Evolutionary conservation across 2,113 vertebrate genomes (phyloP), one percentile per base, ranked within the genome.

Genomic region (Mixornis gularis): DNA sequence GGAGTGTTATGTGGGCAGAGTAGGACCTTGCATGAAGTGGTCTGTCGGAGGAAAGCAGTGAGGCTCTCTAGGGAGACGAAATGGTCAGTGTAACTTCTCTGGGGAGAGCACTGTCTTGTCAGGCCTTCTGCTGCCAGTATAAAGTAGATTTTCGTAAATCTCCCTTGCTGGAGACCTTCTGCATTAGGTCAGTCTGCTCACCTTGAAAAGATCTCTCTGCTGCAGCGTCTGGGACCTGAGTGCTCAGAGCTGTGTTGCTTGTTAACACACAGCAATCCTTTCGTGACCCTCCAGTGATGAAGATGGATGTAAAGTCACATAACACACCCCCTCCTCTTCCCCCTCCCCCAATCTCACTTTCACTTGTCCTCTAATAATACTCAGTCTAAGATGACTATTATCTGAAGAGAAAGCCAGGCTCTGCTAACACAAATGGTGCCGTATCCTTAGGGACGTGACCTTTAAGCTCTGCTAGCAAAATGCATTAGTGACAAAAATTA

Each of bases 161-260:
- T 85, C 38, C 27, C 46, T 40, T 38, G 34, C 66, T 49, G 38
- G 59, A 89, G 59, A 56, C 4, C 2, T 51, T 89, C 66, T 79
- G 29, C 7, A 3, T 92, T 71, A 91, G 73, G 64, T 53, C 60
- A 63, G 49, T 30, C 43, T 59, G 53, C 87, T 96, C 93, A 93
- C 94, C 96, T 96, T 97, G 95, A 88, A 93, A 94, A 94, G 79
- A 49, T 83, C 48, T 46, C 78, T 59, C 34, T 68, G 70, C 79
- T 43, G 49, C 84, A 72, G 80, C 13, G 0, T 27, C 58, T 64
- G 77, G 86, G 91, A 87, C 89, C 68, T 0, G 2, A 56, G 53
- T 32, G 65, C 91, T 59, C 6, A 41, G 78, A 91, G 81, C 91
- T 51, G 55, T 58, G 66, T 51, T 79, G 79, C 90, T 90, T 94